Conservation (phyloP, 2,797 vertebrate genomes). For the Trematomus bernacchii region DNA sequence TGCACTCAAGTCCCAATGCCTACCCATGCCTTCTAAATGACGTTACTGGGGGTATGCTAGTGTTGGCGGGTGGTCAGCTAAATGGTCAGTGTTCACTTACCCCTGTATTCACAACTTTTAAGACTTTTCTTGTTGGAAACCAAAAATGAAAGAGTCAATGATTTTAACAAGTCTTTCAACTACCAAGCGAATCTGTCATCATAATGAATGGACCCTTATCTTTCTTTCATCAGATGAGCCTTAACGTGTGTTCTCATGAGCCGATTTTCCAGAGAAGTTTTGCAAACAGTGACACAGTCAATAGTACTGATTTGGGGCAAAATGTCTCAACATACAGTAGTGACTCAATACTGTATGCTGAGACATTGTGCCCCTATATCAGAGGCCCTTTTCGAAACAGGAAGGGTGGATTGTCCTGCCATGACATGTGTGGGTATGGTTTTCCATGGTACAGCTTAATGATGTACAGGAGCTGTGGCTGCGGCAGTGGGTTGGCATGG, state of each 20-base stretch:
- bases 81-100: not conserved
- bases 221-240: not conserved
- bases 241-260: not conserved
- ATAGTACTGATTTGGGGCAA: too few species aligned
- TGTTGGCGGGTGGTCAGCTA: constrained; percentile 10
- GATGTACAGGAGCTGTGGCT: constrained; percentile 16
- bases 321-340: too few species aligned
- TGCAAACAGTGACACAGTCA: constrained; percentile 16
- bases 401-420: constrained; percentile 19
- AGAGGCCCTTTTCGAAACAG: constrained; percentile 12
- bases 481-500: not conserved
- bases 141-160: not conserved
- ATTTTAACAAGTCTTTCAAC: not conserved
- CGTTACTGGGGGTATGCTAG: constrained; percentile 41
- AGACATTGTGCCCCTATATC: constrained; percentile 27
- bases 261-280: not conserved
- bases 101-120: not conserved
- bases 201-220: not conserved
- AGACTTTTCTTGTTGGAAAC: not conserved
- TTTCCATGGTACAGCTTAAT: constrained; percentile 17
- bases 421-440: constrained; percentile 20
- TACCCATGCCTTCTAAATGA: constrained; percentile 66
- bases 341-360: not conserved
- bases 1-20: constrained; percentile 74
- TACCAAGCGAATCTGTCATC: not conserved